Conservation (phyloP, 2,797 vertebrate genomes). For the Lepus townsendii region DNA sequence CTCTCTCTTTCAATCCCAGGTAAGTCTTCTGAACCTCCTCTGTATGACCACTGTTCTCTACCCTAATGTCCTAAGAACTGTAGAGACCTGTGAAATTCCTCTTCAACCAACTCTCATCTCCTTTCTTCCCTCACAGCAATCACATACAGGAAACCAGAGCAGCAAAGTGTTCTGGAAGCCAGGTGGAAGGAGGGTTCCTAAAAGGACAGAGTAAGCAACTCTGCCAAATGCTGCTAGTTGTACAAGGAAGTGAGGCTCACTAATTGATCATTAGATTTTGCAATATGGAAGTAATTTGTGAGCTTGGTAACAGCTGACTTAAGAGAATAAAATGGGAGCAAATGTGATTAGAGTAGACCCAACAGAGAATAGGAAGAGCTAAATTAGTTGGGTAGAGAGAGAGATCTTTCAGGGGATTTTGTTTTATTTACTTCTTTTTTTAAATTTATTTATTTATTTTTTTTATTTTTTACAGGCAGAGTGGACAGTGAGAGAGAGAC, state of each 20-base stretch:
- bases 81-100: slow-evolving; percentile 41
- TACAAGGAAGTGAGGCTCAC: neutral
- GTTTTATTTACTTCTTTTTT: neutral
- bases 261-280: slow-evolving; percentile 7
- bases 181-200: neutral
- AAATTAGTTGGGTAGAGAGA: neutral
- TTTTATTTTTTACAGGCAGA: too few relatives aligned
- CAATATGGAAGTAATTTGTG: neutral
- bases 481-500: too few relatives aligned
- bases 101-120: neutral
- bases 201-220: neutral
- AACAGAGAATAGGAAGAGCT: neutral
- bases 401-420: neutral
- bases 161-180: neutral
- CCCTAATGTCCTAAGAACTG: neutral
- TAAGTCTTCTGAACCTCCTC: neutral
- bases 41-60: neutral
- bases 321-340: neutral
- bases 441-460: too few relatives aligned
- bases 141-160: neutral
- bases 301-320: neutral
- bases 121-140: neutral
- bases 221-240: neutral
- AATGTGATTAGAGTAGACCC: neutral
- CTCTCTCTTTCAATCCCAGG: neutral